Conservation (phyloP, 2,888 invertebrate genomes). For the Lasioglossum morio region DNA sequence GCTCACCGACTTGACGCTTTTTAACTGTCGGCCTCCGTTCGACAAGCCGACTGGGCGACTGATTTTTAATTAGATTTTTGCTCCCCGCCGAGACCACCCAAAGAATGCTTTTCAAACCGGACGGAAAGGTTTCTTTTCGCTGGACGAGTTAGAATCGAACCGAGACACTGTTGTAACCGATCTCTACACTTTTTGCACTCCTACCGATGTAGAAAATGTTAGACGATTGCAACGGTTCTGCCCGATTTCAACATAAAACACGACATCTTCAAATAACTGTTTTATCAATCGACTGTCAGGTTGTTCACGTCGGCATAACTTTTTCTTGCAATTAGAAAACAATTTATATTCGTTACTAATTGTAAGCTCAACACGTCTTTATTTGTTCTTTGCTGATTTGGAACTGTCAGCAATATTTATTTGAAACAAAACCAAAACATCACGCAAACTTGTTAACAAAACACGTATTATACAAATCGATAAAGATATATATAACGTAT, state of each 20-base stretch:
- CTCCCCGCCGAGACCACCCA: constrained; percentile 9
- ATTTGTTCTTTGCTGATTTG: too few relatives aligned
- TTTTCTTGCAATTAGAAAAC: too few relatives aligned
- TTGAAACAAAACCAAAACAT: too few relatives aligned
- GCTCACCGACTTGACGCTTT: constrained; percentile 36
- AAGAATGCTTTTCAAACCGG: background rate
- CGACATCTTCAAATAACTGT: background rate
- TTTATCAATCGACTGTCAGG: background rate
- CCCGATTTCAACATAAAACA: background rate
- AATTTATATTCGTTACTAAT: too few relatives aligned
- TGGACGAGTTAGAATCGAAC: background rate
- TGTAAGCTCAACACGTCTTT: too few relatives aligned
- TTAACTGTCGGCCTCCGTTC: constrained; percentile 41
- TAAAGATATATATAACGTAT: too few relatives aligned
- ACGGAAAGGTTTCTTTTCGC: background rate
- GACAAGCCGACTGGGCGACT: constrained; percentile 4
- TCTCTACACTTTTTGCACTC: background rate
- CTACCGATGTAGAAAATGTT: background rate
- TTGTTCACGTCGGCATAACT: too few relatives aligned
- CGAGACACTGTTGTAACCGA: background rate
- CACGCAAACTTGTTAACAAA: too few relatives aligned
- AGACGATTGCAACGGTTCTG: background rate
- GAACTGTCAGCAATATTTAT: too few relatives aligned
- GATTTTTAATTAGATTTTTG: constrained; percentile 61
- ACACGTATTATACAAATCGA: too few relatives aligned